Evolutionary conservation across 2,113 vertebrate species (phyloP), one percentile per base, ranked within the genome.

Genomic region (Microcebus griseorufus): DNA sequence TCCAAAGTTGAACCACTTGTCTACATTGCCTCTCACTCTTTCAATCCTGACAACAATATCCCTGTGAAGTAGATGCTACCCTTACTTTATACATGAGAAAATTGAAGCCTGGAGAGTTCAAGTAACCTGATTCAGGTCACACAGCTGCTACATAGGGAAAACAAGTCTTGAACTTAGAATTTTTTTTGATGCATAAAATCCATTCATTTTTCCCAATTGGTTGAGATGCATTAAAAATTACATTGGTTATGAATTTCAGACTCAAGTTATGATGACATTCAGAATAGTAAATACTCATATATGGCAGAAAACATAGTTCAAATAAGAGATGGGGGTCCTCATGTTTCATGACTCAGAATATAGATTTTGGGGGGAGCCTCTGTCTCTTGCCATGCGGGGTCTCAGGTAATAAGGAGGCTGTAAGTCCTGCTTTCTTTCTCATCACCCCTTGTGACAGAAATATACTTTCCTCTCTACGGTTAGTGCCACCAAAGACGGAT

Each of bases 401-500:
- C 39, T 55, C 27, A 78, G 53, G 9, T 29, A 29, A 45, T 39
- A 32, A 55, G 37, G 45, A 84, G 22, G 22, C 6, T 53, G 11
- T n/a, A 17, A 45, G 22, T 10, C 18, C 48, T 78, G 39, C 53
- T 62, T 45, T 25, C 34, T 48, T 34, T 34, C 10, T 94, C 7
- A 69, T 16, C 11, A 39, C 9, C 11, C n/a, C 27, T 55, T 83
- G 25, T 0, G 6, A 22, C 29, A 62, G 73, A 91, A 95, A 87
- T 34, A 83, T 0, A 62, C 67, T 32, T 95, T 73, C 87, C 12
- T 32, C 9, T 94, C 93, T 80, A 34, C n/a, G 3, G 14, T 96
- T 14, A 83, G 82, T 17, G n/a, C 23, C 84, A 93, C 51, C 92
- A 89, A 95, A 90, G 67, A 60, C 27, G 62, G 80, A 79, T 94